Conservation (phyloP, 2,888 invertebrate genomes). For the Sclerodermus sp. region DNA sequence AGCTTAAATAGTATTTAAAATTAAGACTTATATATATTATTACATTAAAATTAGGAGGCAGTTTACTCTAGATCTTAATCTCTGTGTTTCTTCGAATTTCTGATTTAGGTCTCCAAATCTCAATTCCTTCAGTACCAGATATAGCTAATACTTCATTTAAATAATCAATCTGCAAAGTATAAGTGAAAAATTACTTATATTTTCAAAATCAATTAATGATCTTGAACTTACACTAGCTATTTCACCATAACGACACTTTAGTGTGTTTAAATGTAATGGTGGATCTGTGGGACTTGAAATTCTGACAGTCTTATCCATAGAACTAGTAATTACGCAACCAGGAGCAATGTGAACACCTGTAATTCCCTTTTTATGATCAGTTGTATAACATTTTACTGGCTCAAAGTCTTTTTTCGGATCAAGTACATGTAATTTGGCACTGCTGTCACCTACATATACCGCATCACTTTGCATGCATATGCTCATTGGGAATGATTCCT, state of each 20-base stretch:
- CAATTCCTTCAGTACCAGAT: slow-evolving; percentile 43
- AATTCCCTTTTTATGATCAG: slow-evolving; percentile 45
- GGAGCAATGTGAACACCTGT: slow-evolving; percentile 43
- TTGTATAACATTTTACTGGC: slow-evolving; percentile 38
- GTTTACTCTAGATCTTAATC: too few relatives aligned
- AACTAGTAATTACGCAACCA: slow-evolving; percentile 52
- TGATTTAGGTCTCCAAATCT: slow-evolving; percentile 46
- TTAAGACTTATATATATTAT: too few relatives aligned
- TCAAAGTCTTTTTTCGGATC: slow-evolving; percentile 42
- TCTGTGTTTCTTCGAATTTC: neutral
- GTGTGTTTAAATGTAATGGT: slow-evolving; percentile 35
- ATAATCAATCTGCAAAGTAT: slow-evolving; percentile 43
- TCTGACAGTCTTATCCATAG: slow-evolving; percentile 48
- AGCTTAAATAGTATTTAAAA: too few relatives aligned
- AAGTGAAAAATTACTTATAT: slow-evolving; percentile 4
- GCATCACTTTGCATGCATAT: slow-evolving; percentile 39
- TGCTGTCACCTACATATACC: slow-evolving; percentile 45
- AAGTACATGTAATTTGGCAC: slow-evolving; percentile 42
- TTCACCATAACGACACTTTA: slow-evolving; percentile 39
- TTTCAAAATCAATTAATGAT: neutral
- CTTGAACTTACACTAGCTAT: slow-evolving; percentile 43
- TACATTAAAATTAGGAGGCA: too few relatives aligned
- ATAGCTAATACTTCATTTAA: slow-evolving; percentile 45
- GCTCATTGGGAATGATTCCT: slow-evolving; percentile 47
- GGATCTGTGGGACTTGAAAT: slow-evolving; percentile 53